These are phyloP conservation scores for Nibea coibor DNA, from an alignment of 2,113 vertebrate genomes.

Conservation along the genomic window DNA sequence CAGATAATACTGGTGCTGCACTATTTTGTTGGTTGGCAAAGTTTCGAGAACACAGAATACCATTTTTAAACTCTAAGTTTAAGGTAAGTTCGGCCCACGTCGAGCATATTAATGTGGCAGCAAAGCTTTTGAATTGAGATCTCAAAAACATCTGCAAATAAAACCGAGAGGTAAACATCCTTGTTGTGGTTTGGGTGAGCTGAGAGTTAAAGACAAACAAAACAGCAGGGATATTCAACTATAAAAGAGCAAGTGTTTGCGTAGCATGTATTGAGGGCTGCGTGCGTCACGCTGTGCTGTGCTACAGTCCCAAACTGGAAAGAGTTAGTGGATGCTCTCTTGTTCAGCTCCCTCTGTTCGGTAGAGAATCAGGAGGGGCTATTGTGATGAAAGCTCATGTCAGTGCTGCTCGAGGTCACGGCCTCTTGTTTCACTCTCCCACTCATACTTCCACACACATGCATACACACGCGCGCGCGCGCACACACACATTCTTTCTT, in stretches of 20 bases:
- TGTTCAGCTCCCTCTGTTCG: constrained; percentile 43
- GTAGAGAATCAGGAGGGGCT: constrained; percentile 55
- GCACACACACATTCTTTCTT: constrained; percentile 53
- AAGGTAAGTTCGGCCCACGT: background rate
- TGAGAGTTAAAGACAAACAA: background rate
- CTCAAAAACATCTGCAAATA: background rate
- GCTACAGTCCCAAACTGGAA: constrained; percentile 51
- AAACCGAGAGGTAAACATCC: background rate
- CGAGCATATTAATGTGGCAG: background rate
- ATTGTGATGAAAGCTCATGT: constrained; percentile 79
- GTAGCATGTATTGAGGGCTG: constrained; percentile 47
- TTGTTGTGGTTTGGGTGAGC: background rate
- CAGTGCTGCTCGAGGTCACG: constrained; percentile 79
- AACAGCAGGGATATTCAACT: background rate
- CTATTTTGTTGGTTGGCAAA: background rate
- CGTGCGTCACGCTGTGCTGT: constrained; percentile 47
- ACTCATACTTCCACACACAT: constrained; percentile 59
- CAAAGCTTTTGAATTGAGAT: background rate
- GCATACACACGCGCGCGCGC: constrained; percentile 44
- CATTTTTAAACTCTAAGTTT: background rate
- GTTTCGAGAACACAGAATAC: constrained; percentile 2
- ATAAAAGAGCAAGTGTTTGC: constrained; percentile 30
- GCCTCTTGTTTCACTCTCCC: constrained; percentile 82
- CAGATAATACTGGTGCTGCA: background rate
- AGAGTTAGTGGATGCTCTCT: constrained; percentile 47